Evolutionary conservation across 2,113 vertebrate genomes (phyloP).

Genomic region (Chionis minor): DNA sequence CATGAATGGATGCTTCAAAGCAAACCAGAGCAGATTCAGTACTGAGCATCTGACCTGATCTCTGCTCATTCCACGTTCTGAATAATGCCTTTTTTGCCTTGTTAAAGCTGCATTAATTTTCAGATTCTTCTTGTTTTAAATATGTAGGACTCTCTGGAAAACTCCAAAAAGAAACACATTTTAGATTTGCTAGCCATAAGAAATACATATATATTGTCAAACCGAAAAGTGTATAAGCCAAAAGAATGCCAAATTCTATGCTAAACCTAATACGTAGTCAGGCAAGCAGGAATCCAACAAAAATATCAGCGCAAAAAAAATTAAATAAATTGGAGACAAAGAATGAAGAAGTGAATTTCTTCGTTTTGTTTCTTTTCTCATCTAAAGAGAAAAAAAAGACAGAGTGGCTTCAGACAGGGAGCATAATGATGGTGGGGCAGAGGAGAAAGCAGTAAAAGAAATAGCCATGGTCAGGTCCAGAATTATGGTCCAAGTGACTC

Average conservation of each 20-base stretch:
- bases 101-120: not conserved
- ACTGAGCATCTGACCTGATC: not conserved
- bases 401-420: not conserved
- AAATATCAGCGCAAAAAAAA: not conserved
- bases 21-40: not conserved
- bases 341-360: not conserved
- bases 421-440: not conserved
- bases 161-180: not conserved
- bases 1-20: not conserved
- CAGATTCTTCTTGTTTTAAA: not conserved
- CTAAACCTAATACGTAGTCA: not conserved
- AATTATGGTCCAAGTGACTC: not conserved
- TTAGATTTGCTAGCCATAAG: not conserved
- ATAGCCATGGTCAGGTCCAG: not conserved
- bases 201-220: not conserved
- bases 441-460: not conserved
- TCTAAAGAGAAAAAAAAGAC: not conserved
- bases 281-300: not conserved
- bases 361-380: not conserved
- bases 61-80: not conserved
- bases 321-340: not conserved
- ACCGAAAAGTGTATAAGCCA: not conserved
- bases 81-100: not conserved
- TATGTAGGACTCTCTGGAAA: not conserved
- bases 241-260: not conserved